phyloP scores from a whole-genome alignment of 2,113 vertebrate genomes.

The Galeopterus variegatus region DNA sequence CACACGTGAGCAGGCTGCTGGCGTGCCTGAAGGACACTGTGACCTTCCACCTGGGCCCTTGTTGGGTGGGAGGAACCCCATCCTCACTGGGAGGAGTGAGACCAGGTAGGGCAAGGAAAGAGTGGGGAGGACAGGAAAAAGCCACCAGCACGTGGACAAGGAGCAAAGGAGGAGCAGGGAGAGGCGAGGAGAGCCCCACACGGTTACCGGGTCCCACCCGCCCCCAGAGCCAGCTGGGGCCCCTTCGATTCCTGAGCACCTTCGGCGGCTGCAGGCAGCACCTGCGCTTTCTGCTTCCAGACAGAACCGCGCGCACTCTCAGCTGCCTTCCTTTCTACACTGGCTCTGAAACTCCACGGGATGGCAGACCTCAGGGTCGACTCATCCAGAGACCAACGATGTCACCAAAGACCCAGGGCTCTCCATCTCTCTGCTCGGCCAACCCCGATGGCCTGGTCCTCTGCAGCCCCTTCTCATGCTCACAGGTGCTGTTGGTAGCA shows the following conservation, averaged over 20 bases:
- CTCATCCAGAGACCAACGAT: too few species aligned
- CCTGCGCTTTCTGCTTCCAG: neutral
- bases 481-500: too few species aligned
- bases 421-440: too few species aligned
- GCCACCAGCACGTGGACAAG: rapidly evolving
- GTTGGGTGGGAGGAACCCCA: neutral
- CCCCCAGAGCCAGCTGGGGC: rapidly evolving
- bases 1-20: rapidly evolving
- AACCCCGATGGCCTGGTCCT: too few species aligned
- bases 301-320: neutral
- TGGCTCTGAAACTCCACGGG: too few species aligned
- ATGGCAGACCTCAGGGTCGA: too few species aligned
- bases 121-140: neutral
- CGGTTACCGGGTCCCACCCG: neutral
- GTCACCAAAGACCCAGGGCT: too few species aligned
- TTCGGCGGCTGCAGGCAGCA: too few species aligned
- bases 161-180: neutral
- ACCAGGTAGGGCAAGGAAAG: neutral
- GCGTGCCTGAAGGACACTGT: rapidly evolving
- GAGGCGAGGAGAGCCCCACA: rapidly evolving
- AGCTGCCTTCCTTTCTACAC: too few species aligned
- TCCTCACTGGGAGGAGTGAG: neutral
- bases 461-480: too few species aligned
- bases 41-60: neutral
- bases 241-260: too few species aligned